Percentiles rank a stretch among this genome's conserved stretches.
phyloP scores from a whole-genome alignment of 2,888 invertebrate genomes.

The Sarcophaga variegata region DNA sequence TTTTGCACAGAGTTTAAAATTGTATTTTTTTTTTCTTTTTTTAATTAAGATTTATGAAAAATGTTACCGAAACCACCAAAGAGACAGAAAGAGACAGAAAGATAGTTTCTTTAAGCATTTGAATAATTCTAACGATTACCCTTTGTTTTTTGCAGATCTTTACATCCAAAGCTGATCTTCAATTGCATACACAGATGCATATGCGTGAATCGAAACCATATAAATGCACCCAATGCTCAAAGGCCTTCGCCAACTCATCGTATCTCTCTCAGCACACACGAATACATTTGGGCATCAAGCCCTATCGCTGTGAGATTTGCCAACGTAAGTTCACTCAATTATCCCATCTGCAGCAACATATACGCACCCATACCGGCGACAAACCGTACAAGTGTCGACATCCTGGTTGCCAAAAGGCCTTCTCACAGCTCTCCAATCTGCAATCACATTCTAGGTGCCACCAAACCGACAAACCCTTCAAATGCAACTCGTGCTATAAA shows the following conservation, averaged over 20 bases:
- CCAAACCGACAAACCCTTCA: conserved; percentile 99
- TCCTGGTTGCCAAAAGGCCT: conserved; percentile 98
- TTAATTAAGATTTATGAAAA: not conserved
- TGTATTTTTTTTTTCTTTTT: not conserved
- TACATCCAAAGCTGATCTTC: conserved; percentile 97
- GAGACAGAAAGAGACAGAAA: too few relatives aligned
- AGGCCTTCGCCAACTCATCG: conserved; percentile 99
- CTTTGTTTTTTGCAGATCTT: conserved; percentile 89
- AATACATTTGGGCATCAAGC: conserved; percentile 99
- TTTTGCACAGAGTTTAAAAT: not conserved
- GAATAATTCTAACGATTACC: not conserved
- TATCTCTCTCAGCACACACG: conserved; percentile 99
- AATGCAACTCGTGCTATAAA: conserved; percentile 99
- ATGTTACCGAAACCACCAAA: conserved; percentile 50
- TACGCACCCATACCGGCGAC: conserved; percentile 99
- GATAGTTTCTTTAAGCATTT: not conserved
- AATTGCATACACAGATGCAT: conserved; percentile 98
- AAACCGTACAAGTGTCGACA: conserved; percentile 99
- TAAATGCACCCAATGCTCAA: conserved; percentile 99
- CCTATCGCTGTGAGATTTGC: conserved; percentile 98
- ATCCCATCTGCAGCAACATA: conserved; percentile 99
- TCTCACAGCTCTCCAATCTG: conserved; percentile 99
- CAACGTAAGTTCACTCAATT: conserved; percentile 99
- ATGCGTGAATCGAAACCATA: conserved; percentile 99
- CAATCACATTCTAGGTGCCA: conserved; percentile 99